Percentiles rank a stretch among this genome's conserved stretches.
Evolutionary conservation across 2,797 vertebrate genomes (phyloP).

Genomic region (Falco concolor): DNA sequence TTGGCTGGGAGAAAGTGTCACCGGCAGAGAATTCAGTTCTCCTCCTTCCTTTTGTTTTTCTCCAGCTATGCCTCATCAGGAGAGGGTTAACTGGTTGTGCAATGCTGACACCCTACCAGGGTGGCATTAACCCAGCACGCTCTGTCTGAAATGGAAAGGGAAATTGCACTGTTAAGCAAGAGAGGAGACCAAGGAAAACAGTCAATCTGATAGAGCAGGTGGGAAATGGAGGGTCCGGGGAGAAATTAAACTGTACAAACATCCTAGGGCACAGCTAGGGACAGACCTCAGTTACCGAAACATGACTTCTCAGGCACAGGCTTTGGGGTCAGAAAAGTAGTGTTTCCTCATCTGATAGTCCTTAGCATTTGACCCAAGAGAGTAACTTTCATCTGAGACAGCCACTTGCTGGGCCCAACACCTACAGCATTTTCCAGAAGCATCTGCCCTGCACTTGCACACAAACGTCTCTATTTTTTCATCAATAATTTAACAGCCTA

Average conservation of each 20-base stretch:
- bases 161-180: rapidly evolving
- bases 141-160: rapidly evolving
- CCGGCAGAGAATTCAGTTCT: neutral
- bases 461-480: neutral
- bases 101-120: neutral
- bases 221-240: neutral
- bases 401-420: rapidly evolving
- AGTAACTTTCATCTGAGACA: neutral
- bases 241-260: rapidly evolving
- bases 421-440: neutral
- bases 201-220: neutral
- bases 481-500: neutral
- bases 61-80: rapidly evolving
- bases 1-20: conserved; percentile 8
- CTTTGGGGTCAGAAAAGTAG: neutral
- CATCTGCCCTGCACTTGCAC: neutral
- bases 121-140: neutral
- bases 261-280: neutral
- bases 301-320: rapidly evolving
- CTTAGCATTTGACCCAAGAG: rapidly evolving
- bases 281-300: rapidly evolving
- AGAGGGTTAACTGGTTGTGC: neutral
- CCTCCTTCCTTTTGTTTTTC: neutral
- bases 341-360: rapidly evolving
- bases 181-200: neutral